Base-by-base conservation (phyloP, 2,797 vertebrate species). In the Podargus strigoides region DNA sequence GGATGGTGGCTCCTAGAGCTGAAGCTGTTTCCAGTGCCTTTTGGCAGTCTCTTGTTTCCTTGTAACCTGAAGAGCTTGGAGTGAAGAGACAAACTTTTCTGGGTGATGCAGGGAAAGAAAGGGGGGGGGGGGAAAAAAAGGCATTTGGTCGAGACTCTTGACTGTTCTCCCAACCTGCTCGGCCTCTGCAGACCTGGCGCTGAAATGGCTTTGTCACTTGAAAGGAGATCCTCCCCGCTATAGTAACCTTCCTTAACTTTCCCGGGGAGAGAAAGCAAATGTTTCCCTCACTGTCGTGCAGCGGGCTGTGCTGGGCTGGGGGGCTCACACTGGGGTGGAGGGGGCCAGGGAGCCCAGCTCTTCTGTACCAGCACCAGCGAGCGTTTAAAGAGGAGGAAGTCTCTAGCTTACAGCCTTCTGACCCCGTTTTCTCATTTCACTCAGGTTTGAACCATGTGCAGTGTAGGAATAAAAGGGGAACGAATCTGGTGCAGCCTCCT, bases 11-110 rank as follows among this genome's bases (percentile, higher is more conserved):
- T 97, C 90, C 90, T 79, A 50, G 94, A 96, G 97, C 97, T 93
- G 94, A 93, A 85, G 85, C 93, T 93, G 92, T 95, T 97, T 97
- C 90, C 94, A 97, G 96, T 90, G 96, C 97, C 97, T 98, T 96
- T 97, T 97, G 93, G 97, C 96, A 96, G 87, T 79, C 85, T 93
- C 76, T 95, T 94, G 87, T 96, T 97, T 97, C 95, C 95, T 84
- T 93, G 83, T 96, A 97, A 96, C 95, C 94, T 95, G 94, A 95
- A 96, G 95, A 95, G 96, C 92, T 93, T 63, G 28, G 92, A 73
- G 89, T 95, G 82, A 37, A 82, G 67, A 89, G 91, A 39, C 37
- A 70, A 93, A 96, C 85, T 96, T 96, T 85, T 86, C 67, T 73
- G 80, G 80, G 73, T 7, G 9, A 90, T 78, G 85, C 56, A 67